These are phyloP conservation scores for Spodoptera litura DNA, from an alignment of 1,140 invertebrate genomes.

Conservation along the genomic window DNA sequence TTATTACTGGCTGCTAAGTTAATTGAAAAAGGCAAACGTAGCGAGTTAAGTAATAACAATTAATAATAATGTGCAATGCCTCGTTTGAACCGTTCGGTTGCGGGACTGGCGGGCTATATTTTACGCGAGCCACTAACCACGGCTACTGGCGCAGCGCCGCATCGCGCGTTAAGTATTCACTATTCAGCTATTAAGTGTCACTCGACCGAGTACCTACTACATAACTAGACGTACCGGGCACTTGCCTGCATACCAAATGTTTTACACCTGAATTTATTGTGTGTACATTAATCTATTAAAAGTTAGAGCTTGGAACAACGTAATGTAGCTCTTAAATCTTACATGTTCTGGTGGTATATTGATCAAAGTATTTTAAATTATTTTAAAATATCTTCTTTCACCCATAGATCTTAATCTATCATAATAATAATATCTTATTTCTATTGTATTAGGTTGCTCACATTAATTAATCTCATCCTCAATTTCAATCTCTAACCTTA, in stretches of 20 bases:
- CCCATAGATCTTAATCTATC: too few relatives aligned
- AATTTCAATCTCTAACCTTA: too few relatives aligned
- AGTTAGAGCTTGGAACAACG: too few relatives aligned
- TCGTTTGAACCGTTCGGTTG: conserved; percentile 24
- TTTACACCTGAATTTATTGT: background rate
- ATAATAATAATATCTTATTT: too few relatives aligned
- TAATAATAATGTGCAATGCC: conserved; percentile 26
- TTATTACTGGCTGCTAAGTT: background rate
- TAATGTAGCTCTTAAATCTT: too few relatives aligned
- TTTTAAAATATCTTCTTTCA: too few relatives aligned
- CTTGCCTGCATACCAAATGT: background rate
- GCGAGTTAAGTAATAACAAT: conserved; percentile 34
- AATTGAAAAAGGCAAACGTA: conserved; percentile 21
- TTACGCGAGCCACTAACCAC: conserved; percentile 31
- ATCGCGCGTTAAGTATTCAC: conserved; percentile 19
- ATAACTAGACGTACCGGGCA: background rate
- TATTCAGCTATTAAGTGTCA: conserved; percentile 20
- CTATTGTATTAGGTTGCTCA: too few relatives aligned
- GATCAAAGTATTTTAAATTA: too few relatives aligned
- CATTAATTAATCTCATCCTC: too few relatives aligned
- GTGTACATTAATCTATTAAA: too few relatives aligned
- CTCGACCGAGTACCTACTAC: background rate
- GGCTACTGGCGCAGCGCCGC: conserved; percentile 26
- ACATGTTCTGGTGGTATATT: too few relatives aligned
- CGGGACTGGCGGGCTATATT: conserved; percentile 23